phyloP scores from a whole-genome alignment of 1,140 invertebrate genomes.

The Spodoptera frugiperda region DNA sequence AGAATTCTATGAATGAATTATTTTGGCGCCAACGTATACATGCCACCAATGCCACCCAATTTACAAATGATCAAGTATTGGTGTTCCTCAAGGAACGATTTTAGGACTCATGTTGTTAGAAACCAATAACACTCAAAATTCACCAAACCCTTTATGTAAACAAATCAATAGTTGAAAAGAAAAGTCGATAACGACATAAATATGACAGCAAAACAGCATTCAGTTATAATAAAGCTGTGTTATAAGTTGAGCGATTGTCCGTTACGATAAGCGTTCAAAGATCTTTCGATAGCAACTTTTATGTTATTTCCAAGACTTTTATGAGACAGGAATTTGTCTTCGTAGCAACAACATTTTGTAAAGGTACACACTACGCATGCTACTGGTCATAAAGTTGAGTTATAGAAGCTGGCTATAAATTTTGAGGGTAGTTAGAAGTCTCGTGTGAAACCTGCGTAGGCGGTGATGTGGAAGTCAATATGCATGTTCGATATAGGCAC shows the following conservation, averaged over 20 bases:
- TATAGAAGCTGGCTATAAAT: constrained; percentile 16
- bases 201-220: not conserved
- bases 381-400: constrained; percentile 33
- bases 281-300: constrained; percentile 38
- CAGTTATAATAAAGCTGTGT: constrained; percentile 1
- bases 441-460: not conserved
- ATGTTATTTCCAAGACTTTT: constrained; percentile 45
- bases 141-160: not conserved
- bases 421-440: constrained; percentile 12
- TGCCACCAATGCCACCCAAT: no score
- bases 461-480: not conserved
- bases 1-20: not conserved
- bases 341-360: constrained; percentile 27
- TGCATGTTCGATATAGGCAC: not conserved
- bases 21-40: no score
- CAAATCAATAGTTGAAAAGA: not conserved
- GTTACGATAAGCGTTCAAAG: constrained; percentile 42
- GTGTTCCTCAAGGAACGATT: not conserved
- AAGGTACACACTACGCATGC: constrained; percentile 24
- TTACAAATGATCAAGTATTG: not conserved
- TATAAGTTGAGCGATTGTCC: constrained; percentile 25
- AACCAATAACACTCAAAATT: not conserved
- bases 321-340: constrained; percentile 46
- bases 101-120: not conserved
- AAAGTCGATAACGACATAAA: no score